Base-by-base conservation (phyloP, 1,140 invertebrate species). In the Phortica variegata region DNA sequence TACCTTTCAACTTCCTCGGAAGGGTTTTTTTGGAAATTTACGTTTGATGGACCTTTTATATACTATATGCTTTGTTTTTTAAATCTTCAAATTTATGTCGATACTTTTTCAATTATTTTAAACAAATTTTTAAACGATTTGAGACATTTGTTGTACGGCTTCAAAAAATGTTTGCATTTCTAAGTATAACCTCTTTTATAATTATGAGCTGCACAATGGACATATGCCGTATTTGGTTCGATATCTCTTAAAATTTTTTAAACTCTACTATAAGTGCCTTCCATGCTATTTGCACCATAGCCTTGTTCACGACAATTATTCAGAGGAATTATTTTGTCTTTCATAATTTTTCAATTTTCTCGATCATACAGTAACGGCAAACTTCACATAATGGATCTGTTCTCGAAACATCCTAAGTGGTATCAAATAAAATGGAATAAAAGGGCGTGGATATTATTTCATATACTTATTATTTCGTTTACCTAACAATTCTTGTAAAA, bases 181-280 rank as follows among this genome's bases (percentile, higher is more conserved):
- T 26, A 23, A n/a, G n/a, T n/a, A n/a, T 34, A 41, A 54, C 43
- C 34, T 51, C 42, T 38, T 52, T 56, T 29, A 62, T 54, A 58
- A 54, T 69, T 69, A 59, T 74, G 62, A 45, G 51, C 52, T 48
- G 58, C 48, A 41, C 54, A 69, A 38, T 69, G 60, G 13, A 69
- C 57, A 42, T 58, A 62, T 29, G 45, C 32, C 31, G 61, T 55
- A 34, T 58, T 55, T 44, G 43, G 44, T 17, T 46, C 36, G 46
- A 57, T 58, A 36, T 58, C 41, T 53, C 49, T 52, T 36, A 71
- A 61, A 42, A 43, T 43, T 42, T 46, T 50, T 48, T 61, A 47
- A 1, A 68, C 39, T 33, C 56, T 56, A 39, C 40, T 46, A 52
- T 72, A 72, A 23, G 42, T 23, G 36, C 68, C 58, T 47, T 54